Evolutionary conservation across 2,797 vertebrate genomes (phyloP).

Genomic region (Chrysocyon brachyurus): DNA sequence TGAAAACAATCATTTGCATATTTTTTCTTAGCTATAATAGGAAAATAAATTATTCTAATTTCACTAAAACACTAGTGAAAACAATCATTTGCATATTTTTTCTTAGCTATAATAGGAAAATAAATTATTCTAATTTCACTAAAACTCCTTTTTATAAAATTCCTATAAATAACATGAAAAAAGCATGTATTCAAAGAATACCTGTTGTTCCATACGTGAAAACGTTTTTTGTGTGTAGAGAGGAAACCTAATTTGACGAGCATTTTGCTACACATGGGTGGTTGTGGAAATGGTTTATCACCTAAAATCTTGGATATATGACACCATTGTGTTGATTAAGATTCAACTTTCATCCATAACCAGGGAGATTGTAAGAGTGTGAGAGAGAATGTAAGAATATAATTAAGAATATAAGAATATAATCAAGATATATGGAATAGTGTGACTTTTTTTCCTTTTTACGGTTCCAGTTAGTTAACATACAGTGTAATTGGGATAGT

Average conservation of each 20-base stretch:
- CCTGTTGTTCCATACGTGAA: not conserved
- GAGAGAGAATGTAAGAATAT: not conserved
- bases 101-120: not conserved
- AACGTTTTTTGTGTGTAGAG: not conserved
- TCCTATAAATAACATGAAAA: not conserved
- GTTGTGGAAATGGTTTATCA: not conserved
- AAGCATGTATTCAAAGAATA: not conserved
- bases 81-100: not conserved
- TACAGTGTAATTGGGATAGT: not conserved
- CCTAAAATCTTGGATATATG: not conserved
- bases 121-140: not conserved
- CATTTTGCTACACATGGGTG: not conserved
- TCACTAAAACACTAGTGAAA: not conserved
- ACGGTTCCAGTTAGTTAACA: not conserved
- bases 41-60: not conserved
- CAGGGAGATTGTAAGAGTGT: not conserved
- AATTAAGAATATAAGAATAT: not conserved
- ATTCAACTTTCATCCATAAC: not conserved
- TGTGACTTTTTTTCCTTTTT: not conserved
- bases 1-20: not conserved
- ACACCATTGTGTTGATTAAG: not conserved
- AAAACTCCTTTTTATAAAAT: not conserved
- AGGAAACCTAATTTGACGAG: not conserved
- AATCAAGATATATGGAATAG: not conserved
- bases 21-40: not conserved